Conservation (phyloP, 2,888 invertebrate genomes). For the Villa cingulata region DNA sequence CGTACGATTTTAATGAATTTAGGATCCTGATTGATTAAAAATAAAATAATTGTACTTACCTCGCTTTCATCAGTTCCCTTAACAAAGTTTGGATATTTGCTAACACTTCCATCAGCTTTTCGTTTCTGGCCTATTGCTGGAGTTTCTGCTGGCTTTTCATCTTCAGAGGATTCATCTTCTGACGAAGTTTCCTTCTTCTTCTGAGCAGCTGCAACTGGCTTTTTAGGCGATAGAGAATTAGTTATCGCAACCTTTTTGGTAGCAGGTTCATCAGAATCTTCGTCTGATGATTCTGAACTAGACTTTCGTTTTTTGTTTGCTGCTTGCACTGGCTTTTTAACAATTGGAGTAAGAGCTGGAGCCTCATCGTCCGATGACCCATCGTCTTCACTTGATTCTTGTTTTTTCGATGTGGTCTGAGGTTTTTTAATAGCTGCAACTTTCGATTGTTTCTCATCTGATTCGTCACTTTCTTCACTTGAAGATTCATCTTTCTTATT, state of each 20-base stretch:
- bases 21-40: too few relatives aligned
- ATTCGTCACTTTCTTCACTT: conserved; percentile 14
- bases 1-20: too few relatives aligned
- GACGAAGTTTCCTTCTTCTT: background rate
- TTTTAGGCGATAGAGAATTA: background rate
- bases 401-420: background rate
- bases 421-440: conserved; percentile 14
- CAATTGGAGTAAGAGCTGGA: background rate
- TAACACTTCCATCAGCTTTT: conserved; percentile 33
- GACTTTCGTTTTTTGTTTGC: conserved; percentile 12
- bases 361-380: conserved; percentile 22
- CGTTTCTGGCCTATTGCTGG: conserved; percentile 31
- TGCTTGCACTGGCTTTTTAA: conserved; percentile 16
- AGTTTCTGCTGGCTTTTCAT: conserved; percentile 20
- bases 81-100: conserved; percentile 22
- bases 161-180: conserved; percentile 26
- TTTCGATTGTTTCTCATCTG: conserved; percentile 12
- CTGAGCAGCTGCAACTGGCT: background rate
- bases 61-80: background rate
- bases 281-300: conserved; percentile 12
- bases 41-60: too few relatives aligned
- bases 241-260: conserved; percentile 12
- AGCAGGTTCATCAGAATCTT: conserved; percentile 14
- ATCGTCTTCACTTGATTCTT: conserved; percentile 27
- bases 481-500: conserved; percentile 3